Conservation (phyloP, 2,113 vertebrate genomes). For the Henicopernis longicauda region DNA sequence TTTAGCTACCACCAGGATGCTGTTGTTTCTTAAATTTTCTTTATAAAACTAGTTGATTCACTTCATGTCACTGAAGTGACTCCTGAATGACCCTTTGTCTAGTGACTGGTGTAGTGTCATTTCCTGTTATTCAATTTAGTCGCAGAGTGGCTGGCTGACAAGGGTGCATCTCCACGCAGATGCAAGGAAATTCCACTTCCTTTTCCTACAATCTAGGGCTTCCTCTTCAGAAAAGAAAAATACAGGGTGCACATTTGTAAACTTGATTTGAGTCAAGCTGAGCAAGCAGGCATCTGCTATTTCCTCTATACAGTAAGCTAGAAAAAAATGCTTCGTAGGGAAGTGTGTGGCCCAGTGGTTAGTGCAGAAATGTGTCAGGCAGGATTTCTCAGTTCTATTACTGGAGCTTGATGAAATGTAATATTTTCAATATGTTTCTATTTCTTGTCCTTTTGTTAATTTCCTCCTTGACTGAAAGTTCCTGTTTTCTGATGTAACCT, state of each 20-base stretch:
- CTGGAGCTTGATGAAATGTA: background rate
- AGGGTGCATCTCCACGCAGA: background rate
- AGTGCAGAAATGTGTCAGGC: background rate
- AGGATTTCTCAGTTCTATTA: background rate
- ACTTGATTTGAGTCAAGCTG: background rate
- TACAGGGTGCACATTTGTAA: fast-evolving
- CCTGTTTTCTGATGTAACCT: background rate
- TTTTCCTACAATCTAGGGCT: background rate
- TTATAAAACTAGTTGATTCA: background rate
- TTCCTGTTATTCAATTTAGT: background rate
- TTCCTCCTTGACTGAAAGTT: background rate
- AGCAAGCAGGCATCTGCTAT: background rate
- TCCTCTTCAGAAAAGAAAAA: background rate
- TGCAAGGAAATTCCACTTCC: background rate
- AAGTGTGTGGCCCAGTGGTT: background rate
- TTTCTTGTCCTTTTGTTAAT: background rate
- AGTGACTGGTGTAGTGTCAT: background rate
- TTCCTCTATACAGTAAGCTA: background rate
- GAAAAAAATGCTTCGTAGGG: background rate
- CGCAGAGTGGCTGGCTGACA: background rate
- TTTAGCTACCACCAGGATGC: background rate
- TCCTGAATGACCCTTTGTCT: background rate
- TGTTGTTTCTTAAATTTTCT: background rate
- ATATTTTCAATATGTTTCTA: background rate
- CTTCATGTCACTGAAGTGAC: background rate